phyloP scores from a whole-genome alignment of 1,140 invertebrate species.

The Hormaphis cornu region DNA sequence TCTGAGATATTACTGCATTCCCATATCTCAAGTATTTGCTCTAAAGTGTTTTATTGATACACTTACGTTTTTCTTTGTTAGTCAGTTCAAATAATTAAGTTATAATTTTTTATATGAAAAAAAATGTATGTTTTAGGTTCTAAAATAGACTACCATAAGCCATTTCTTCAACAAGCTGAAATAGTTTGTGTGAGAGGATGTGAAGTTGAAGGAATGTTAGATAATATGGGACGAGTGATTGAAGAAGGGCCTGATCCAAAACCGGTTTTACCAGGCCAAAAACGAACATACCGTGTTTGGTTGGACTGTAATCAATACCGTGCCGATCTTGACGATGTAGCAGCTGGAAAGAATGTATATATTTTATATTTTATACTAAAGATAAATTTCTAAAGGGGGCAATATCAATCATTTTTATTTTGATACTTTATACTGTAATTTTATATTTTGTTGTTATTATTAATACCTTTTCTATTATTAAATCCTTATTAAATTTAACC shows the following conservation, averaged over 20 bases:
- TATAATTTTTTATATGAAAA: not conserved
- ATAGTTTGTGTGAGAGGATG: slow-evolving; percentile 88
- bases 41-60: too few species aligned
- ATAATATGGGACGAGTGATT: slow-evolving; percentile 87
- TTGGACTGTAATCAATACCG: slow-evolving; percentile 95
- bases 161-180: slow-evolving; percentile 85
- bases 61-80: too few species aligned
- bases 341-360: slow-evolving; percentile 58
- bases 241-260: slow-evolving; percentile 91
- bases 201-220: slow-evolving; percentile 98
- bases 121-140: slow-evolving; percentile 49
- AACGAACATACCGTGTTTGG: slow-evolving; percentile 84
- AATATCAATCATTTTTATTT: too few species aligned
- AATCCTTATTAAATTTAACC: too few species aligned
- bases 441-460: too few species aligned
- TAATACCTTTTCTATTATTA: too few species aligned
- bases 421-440: too few species aligned
- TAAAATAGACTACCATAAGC: slow-evolving; percentile 67
- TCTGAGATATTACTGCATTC: too few species aligned
- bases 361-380: too few species aligned
- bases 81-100: too few species aligned
- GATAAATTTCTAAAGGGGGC: too few species aligned
- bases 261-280: slow-evolving; percentile 75
- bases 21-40: too few species aligned
- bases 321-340: slow-evolving; percentile 75